Conservation (phyloP, 2,888 invertebrate genomes). For the Clistopyga incitator region DNA sequence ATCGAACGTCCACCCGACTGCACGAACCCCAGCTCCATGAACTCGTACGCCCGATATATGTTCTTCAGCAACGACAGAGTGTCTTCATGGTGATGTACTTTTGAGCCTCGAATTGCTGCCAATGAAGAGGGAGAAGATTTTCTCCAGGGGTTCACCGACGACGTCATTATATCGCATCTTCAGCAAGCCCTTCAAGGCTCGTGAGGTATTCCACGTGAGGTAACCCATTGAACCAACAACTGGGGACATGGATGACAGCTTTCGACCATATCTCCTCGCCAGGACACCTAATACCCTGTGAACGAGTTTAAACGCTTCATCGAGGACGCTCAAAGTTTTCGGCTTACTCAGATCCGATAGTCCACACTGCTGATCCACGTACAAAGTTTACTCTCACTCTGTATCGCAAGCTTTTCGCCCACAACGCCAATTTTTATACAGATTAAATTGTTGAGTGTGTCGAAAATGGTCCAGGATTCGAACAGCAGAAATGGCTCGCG, state of each 20-base stretch:
- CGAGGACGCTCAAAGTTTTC: background rate
- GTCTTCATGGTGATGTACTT: background rate
- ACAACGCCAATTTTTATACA: background rate
- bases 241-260: background rate
- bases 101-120: constrained; percentile 11
- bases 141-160: background rate
- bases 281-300: background rate
- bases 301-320: background rate
- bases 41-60: background rate
- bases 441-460: too few species aligned
- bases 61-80: background rate
- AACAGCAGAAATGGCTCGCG: too few species aligned
- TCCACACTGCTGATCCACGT: background rate
- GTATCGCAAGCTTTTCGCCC: background rate
- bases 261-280: background rate
- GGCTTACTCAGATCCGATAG: background rate
- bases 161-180: background rate
- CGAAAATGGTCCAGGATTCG: too few species aligned
- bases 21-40: background rate
- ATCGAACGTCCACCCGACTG: constrained; percentile 33
- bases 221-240: background rate
- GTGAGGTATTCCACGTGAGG: background rate
- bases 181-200: background rate
- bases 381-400: background rate
- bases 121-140: background rate